Percentiles rank a stretch among this genome's conserved stretches.
Evolutionary conservation across 1,140 invertebrate genomes (phyloP).

Genomic region (Monomorium pharaonis): DNA sequence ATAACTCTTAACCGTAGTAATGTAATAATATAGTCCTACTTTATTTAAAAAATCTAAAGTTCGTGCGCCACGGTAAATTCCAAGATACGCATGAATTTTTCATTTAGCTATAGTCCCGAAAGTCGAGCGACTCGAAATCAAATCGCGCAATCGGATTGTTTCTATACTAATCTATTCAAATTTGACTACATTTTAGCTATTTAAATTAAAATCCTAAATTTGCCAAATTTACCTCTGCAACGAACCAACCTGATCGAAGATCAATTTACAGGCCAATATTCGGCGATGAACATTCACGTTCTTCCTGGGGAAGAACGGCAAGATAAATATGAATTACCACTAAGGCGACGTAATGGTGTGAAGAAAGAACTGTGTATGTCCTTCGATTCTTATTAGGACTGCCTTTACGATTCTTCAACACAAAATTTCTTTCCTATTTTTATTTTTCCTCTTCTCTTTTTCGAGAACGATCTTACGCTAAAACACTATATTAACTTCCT

Average conservation of each 20-base stretch:
- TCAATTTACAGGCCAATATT: constrained; percentile 39
- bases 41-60: constrained; percentile 13
- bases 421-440: background rate
- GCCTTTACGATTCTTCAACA: background rate
- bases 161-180: background rate
- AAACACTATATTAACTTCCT: background rate
- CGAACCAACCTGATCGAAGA: constrained; percentile 60
- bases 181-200: constrained; percentile 23
- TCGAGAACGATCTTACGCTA: no score
- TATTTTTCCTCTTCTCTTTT: background rate
- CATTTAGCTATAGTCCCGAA: background rate
- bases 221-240: constrained; percentile 43
- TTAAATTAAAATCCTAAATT: constrained; percentile 18
- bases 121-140: background rate
- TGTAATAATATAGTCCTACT: constrained; percentile 22
- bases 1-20: background rate
- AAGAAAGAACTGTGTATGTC: background rate
- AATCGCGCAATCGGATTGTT: background rate
- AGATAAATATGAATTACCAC: constrained; percentile 29
- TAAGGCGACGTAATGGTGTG: background rate
- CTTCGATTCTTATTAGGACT: background rate
- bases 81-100: constrained; percentile 5
- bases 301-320: constrained; percentile 14
- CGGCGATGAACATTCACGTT: constrained; percentile 22
- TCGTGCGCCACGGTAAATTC: background rate